These are phyloP conservation scores for Florisuga fusca DNA, from an alignment of 2,797 vertebrate species.

Conservation along the genomic window DNA sequence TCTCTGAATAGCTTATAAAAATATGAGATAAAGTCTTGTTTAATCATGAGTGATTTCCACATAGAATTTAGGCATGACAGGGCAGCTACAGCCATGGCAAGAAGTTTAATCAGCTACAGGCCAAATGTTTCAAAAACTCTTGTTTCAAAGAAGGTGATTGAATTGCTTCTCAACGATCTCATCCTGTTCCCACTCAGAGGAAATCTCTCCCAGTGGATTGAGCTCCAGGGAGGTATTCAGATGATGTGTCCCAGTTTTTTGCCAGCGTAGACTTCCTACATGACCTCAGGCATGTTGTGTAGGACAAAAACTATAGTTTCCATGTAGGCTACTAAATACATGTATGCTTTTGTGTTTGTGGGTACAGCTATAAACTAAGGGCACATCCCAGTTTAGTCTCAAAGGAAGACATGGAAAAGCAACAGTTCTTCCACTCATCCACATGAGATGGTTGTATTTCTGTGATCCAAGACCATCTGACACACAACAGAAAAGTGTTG, in stretches of 20 bases:
- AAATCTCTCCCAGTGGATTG: background rate
- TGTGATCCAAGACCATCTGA: background rate
- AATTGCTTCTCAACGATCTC: background rate
- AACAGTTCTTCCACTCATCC: background rate
- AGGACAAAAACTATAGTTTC: background rate
- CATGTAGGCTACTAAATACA: background rate
- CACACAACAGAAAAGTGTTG: background rate
- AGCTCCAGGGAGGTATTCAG: background rate
- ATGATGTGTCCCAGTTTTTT: background rate
- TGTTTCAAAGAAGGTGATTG: conserved; percentile 13
- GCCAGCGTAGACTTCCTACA: rapidly evolving
- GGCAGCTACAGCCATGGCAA: background rate
- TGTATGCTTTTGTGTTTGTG: background rate
- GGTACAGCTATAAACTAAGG: background rate
- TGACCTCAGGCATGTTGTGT: background rate
- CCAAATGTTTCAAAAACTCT: conserved; percentile 28
- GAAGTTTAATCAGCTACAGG: background rate
- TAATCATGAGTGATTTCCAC: background rate
- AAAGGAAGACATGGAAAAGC: background rate
- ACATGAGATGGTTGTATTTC: background rate
- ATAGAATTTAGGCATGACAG: background rate
- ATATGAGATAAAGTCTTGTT: background rate
- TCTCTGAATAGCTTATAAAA: background rate
- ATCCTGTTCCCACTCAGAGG: background rate
- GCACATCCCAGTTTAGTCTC: background rate